Evolutionary conservation across 2,113 vertebrate species (phyloP).

Genomic region (Petroica traversi): DNA sequence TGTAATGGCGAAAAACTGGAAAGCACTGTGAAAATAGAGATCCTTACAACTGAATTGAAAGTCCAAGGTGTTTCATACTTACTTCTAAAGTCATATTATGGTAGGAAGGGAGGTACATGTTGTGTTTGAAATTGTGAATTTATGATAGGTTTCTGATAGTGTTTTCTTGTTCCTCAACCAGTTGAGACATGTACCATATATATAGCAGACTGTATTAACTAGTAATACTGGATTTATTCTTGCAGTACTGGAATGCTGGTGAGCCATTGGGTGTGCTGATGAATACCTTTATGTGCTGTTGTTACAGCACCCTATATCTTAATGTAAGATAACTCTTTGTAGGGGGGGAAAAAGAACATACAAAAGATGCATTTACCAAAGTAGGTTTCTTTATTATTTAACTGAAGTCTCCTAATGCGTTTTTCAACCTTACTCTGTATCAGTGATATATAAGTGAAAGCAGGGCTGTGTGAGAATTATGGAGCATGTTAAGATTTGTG

Average conservation of each 20-base stretch:
- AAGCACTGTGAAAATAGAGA: background rate
- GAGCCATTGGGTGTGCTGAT: background rate
- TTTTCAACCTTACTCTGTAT: background rate
- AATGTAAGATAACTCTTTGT: background rate
- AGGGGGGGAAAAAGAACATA: accelerated
- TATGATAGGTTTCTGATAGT: background rate
- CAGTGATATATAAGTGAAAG: background rate
- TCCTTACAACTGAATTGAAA: background rate
- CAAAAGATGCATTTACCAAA: background rate
- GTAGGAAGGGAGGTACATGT: background rate
- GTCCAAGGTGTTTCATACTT: background rate
- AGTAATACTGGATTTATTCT: background rate
- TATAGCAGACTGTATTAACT: background rate
- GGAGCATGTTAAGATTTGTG: background rate
- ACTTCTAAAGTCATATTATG: background rate
- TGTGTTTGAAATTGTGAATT: background rate
- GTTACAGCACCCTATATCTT: background rate
- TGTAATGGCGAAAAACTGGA: background rate
- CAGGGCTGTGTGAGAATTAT: background rate
- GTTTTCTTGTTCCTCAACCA: background rate
- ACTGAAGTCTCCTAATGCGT: background rate
- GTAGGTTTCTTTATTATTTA: background rate
- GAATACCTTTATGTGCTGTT: background rate
- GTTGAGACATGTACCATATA: background rate
- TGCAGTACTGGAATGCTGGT: background rate